Base-by-base conservation (phyloP, 2,113 vertebrate species). In the Spea multiplicata region DNA sequence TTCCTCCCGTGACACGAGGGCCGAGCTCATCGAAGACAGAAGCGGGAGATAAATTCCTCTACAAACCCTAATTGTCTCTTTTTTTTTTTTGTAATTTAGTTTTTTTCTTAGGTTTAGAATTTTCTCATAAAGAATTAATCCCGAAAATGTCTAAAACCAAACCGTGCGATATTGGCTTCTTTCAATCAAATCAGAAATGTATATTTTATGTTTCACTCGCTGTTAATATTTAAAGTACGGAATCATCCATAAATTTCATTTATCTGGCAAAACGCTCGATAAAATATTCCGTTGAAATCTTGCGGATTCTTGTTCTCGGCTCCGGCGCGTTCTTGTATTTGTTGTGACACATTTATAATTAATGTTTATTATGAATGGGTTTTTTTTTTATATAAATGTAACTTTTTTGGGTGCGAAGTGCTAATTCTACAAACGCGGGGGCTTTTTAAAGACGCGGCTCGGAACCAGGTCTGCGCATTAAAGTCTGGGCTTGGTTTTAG, bases 1-100 rank as follows among this genome's bases (percentile, higher is more conserved):
- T 91, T 86, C 82, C 82, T 90, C 90, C 89, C 88, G 90, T 88
- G 88, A 88, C 88, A 86, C 81, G 87, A 88, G 83, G 17, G 65
- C 52, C 6, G 14, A 59, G 71, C 76, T 90, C 89, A 89, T 90
- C 86, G 92, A 89, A 90, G 87, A 75, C 71, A 62, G 66, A 77
- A 86, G 88, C 88, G 83, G 84, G 85, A 85, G 79, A 87, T 84
- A 81, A 82, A 75, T 82, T 80, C 82, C 77, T 85, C 88, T 83
- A 83, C 82, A 87, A 81, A 83, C 75, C 84, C 78, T 86, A 87
- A 84, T 86, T 84, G 89, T 73, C 9, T 79, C 85, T 86, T 83
- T 86, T 85, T 84, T 89, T 74, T 44, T 84, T 89, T 73, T 17
- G 76, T 85, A 86, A 84, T 86, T 85, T 84, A 88, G 64, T 44